Evolutionary conservation across 37 sponge, comb jelly and placozoan genomes (phyloP).

Genomic region (Hexactinellida sp.): DNA sequence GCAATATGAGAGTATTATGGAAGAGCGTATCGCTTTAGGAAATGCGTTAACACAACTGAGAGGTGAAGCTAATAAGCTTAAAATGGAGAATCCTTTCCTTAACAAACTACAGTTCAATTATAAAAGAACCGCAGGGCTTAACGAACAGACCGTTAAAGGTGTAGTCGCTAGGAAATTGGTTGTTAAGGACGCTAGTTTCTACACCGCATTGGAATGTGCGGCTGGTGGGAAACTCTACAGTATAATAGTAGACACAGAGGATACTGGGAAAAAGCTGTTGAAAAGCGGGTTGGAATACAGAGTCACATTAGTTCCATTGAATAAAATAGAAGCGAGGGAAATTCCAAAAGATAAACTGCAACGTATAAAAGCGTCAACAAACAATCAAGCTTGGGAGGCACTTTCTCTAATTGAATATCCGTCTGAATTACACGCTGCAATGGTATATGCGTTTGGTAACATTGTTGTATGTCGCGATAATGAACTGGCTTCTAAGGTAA

Average conservation of each 20-base stretch:
- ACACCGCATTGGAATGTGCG: constrained; percentile 16
- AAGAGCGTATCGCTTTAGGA: background rate
- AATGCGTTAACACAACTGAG: background rate
- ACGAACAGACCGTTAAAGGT: background rate
- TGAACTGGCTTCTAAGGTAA: constrained; percentile 69
- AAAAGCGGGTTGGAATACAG: constrained; percentile 62
- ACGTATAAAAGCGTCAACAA: background rate
- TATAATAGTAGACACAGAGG: constrained; percentile 86
- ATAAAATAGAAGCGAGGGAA: constrained; percentile 58
- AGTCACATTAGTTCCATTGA: constrained; percentile 86
- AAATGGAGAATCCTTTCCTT: background rate
- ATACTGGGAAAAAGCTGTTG: constrained; percentile 73
- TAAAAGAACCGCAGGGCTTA: background rate
- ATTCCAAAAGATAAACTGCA: constrained; percentile 36
- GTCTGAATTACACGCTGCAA: constrained; percentile 63
- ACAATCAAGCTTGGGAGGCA: constrained; percentile 45
- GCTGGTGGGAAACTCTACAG: constrained; percentile 60
- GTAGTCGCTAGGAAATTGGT: background rate
- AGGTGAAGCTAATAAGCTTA: background rate
- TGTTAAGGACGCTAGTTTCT: constrained; percentile 7
- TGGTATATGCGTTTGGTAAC: constrained; percentile 83
- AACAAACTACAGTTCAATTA: background rate
- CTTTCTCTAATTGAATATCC: constrained; percentile 64
- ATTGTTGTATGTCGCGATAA: constrained; percentile 67
- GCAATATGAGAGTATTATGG: background rate